Evolutionary conservation across 37 sponge, comb jelly and placozoan species (phyloP).

Genomic region (Hexactinellida sp.): DNA sequence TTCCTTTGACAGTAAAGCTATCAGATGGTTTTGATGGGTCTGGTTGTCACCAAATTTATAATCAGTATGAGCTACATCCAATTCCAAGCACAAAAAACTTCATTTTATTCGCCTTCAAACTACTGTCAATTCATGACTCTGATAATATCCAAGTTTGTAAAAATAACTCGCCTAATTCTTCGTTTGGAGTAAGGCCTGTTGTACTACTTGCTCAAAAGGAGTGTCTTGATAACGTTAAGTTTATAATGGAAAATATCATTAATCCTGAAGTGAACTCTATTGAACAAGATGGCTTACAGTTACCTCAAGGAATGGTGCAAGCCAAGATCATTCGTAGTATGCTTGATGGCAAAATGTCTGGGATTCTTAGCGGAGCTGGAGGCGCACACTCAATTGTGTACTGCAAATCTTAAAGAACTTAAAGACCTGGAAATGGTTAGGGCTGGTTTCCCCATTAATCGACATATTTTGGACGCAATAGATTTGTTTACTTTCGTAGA

Average conservation of each 20-base stretch:
- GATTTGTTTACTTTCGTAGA: too few relatives aligned
- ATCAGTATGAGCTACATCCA: conserved; percentile 7
- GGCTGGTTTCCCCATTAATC: too few relatives aligned
- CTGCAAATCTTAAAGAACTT: too few relatives aligned
- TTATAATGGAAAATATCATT: conserved; percentile 14
- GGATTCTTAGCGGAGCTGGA: background rate
- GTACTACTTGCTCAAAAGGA: background rate
- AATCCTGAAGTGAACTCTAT: background rate
- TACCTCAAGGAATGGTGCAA: background rate
- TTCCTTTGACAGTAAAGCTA: background rate
- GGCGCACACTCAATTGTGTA: background rate
- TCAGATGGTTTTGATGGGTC: conserved; percentile 2
- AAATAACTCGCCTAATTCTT: background rate
- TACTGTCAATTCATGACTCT: background rate
- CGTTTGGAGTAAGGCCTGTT: conserved; percentile 10
- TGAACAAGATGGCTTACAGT: background rate
- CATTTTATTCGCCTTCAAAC: background rate
- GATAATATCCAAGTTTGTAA: background rate
- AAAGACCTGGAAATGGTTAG: too few relatives aligned
- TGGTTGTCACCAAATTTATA: background rate
- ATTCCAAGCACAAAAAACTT: background rate
- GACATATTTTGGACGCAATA: too few relatives aligned
- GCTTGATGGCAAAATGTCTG: conserved; percentile 6
- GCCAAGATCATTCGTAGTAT: background rate
- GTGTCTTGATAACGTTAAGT: background rate